Conservation (phyloP, 2,888 invertebrate species). For the Dorcus hopei region DNA sequence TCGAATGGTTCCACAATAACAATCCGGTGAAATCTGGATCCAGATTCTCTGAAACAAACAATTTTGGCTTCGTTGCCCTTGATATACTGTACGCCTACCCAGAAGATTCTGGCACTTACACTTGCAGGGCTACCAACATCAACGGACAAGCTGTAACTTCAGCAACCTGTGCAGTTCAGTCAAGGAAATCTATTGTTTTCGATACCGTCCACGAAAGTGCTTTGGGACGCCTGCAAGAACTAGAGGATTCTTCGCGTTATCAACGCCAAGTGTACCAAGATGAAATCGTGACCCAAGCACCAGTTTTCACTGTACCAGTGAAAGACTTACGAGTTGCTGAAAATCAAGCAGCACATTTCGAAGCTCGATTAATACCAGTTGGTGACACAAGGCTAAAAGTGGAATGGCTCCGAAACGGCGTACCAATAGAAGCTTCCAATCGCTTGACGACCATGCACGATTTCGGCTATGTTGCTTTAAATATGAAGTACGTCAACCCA, state of each 20-base stretch:
- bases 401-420: constrained; percentile 90
- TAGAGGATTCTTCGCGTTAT: constrained; percentile 76
- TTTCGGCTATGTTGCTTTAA: constrained; percentile 94
- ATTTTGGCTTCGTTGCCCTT: constrained; percentile 95
- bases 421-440: constrained; percentile 85
- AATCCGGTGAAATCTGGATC: constrained; percentile 88
- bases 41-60: constrained; percentile 92
- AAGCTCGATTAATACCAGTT: constrained; percentile 89
- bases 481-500: constrained; percentile 91
- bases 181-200: constrained; percentile 77
- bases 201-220: constrained; percentile 89
- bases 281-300: constrained; percentile 80
- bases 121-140: constrained; percentile 87
- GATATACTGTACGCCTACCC: constrained; percentile 95
- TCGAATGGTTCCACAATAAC: constrained; percentile 95
- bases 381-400: constrained; percentile 90
- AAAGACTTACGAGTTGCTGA: constrained; percentile 83
- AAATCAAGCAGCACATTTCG: constrained; percentile 91
- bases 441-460: constrained; percentile 94
- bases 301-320: constrained; percentile 89
- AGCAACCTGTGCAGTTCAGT: constrained; percentile 79
- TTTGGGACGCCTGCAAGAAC: constrained; percentile 72
- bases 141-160: constrained; percentile 92
- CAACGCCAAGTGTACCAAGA: constrained; percentile 73
- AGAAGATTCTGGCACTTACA: constrained; percentile 95